phyloP scores from a whole-genome alignment of 1,140 invertebrate species.

The Drosophila sulfurigaster region DNA sequence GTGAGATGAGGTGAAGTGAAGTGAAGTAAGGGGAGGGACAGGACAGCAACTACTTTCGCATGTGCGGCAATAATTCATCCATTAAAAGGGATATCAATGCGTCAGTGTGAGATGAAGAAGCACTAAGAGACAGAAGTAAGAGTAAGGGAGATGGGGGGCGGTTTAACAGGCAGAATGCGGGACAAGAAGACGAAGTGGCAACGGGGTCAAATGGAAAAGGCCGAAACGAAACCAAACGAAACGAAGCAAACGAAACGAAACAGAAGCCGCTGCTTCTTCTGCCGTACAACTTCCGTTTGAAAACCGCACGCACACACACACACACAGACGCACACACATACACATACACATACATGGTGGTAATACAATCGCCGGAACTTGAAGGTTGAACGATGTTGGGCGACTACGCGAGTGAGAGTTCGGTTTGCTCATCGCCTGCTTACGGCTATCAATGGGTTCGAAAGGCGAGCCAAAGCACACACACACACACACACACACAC shows the following conservation, averaged over 20 bases:
- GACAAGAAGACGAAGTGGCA: slow-evolving; percentile 51
- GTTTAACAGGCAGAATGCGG: slow-evolving; percentile 31
- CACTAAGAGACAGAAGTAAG: background rate
- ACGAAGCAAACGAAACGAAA: background rate
- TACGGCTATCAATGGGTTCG: slow-evolving; percentile 67
- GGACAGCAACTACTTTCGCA: slow-evolving; percentile 83
- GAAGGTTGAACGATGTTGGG: slow-evolving; percentile 39
- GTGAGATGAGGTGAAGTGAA: too few species aligned
- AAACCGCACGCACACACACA: slow-evolving; percentile 69
- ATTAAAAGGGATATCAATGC: slow-evolving; percentile 85
- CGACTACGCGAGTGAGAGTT: slow-evolving; percentile 15
- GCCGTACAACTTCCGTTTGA: slow-evolving; percentile 72
- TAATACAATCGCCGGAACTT: slow-evolving; percentile 55
- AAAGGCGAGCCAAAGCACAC: slow-evolving; percentile 28
- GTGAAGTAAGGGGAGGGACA: slow-evolving; percentile 3
- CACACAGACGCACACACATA: slow-evolving; percentile 19
- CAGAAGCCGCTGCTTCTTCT: slow-evolving; percentile 36
- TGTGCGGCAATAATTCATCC: slow-evolving; percentile 85
- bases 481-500: slow-evolving; percentile 14
- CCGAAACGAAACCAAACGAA: slow-evolving; percentile 41
- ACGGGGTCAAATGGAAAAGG: slow-evolving; percentile 81
- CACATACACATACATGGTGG: slow-evolving; percentile 13
- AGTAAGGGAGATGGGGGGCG: background rate
- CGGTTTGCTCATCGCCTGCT: slow-evolving; percentile 38
- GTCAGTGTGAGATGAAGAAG: slow-evolving; percentile 46